Conservation (phyloP, 2,888 invertebrate species). For the Drosophila formosana region DNA sequence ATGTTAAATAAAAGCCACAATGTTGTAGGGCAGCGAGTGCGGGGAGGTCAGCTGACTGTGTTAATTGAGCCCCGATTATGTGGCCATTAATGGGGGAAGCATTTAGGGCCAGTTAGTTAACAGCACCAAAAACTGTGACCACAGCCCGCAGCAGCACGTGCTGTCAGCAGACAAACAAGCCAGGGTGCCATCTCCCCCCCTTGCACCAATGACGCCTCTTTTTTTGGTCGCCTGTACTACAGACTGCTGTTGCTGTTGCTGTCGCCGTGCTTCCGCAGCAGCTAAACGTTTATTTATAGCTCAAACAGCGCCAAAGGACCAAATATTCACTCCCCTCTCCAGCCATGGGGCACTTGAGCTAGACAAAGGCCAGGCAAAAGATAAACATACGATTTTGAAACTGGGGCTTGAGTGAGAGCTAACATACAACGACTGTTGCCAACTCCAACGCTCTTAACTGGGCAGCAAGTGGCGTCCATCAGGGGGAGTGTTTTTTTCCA, state of each 20-base stretch:
- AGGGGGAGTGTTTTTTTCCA: constrained; percentile 11
- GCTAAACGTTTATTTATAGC: constrained; percentile 82
- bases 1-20: constrained; percentile 76
- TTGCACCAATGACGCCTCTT: constrained; percentile 15
- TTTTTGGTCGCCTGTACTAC: constrained; percentile 49
- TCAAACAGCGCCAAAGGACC: constrained; percentile 75
- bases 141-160: constrained; percentile 78
- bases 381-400: constrained; percentile 70
- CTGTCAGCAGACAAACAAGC: constrained; percentile 70
- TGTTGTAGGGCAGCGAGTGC: constrained; percentile 35
- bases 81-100: constrained; percentile 57
- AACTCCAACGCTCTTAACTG: constrained; percentile 38
- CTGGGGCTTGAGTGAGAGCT: constrained; percentile 55
- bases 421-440: constrained; percentile 40
- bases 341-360: constrained; percentile 63
- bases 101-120: constrained; percentile 56
- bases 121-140: constrained; percentile 67
- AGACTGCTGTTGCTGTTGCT: constrained; percentile 70
- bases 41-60: constrained; percentile 36
- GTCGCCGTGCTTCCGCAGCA: constrained; percentile 74
- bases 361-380: constrained; percentile 75
- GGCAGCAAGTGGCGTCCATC: constrained; percentile 48
- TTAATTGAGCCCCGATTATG: constrained; percentile 74
- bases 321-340: constrained; percentile 35
- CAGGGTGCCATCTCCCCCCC: background rate